A percentile compares a stretch with the other conserved stretches of the same genome.
Evolutionary conservation across 2,888 invertebrate species (phyloP).

Genomic region (Busseola fusca): DNA sequence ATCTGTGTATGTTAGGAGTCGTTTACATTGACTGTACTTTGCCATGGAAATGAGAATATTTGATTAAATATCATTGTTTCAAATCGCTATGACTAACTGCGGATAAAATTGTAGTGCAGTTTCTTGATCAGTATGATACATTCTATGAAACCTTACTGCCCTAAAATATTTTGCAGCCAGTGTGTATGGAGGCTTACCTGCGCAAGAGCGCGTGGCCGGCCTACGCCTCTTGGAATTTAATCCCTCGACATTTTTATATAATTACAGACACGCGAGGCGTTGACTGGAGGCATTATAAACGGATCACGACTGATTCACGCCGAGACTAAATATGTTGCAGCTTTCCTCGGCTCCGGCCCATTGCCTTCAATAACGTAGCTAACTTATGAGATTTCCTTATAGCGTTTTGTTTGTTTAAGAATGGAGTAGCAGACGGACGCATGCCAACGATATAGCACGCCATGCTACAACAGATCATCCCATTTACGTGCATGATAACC

Average conservation of each 20-base stretch:
- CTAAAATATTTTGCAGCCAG: not conserved
- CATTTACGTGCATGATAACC: slow-evolving; percentile 76
- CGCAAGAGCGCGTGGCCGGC: slow-evolving; percentile 62
- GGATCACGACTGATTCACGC: slow-evolving; percentile 66
- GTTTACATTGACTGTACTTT: slow-evolving; percentile 21
- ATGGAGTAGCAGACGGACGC: slow-evolving; percentile 26
- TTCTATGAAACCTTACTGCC: not conserved
- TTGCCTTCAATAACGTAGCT: slow-evolving; percentile 47
- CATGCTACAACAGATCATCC: slow-evolving; percentile 64
- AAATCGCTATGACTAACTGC: not conserved
- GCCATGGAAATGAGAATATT: not conserved
- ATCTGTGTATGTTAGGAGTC: slow-evolving; percentile 37
- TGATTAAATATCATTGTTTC: not conserved
- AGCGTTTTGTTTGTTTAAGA: slow-evolving; percentile 21
- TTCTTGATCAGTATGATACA: not conserved
- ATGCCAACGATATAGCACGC: slow-evolving; percentile 46
- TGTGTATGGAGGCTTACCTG: slow-evolving; percentile 53
- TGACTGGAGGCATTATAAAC: slow-evolving; percentile 70
- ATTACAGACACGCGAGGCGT: slow-evolving; percentile 73
- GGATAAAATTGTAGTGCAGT: not conserved
- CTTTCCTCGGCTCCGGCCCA: slow-evolving; percentile 53
- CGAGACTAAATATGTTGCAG: slow-evolving; percentile 66
- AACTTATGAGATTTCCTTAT: slow-evolving; percentile 41
- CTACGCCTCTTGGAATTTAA: slow-evolving; percentile 69
- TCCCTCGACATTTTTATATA: slow-evolving; percentile 78